phyloP scores from a whole-genome alignment of 1,140 invertebrate species.

The Thaumetopoea pityocampa region DNA sequence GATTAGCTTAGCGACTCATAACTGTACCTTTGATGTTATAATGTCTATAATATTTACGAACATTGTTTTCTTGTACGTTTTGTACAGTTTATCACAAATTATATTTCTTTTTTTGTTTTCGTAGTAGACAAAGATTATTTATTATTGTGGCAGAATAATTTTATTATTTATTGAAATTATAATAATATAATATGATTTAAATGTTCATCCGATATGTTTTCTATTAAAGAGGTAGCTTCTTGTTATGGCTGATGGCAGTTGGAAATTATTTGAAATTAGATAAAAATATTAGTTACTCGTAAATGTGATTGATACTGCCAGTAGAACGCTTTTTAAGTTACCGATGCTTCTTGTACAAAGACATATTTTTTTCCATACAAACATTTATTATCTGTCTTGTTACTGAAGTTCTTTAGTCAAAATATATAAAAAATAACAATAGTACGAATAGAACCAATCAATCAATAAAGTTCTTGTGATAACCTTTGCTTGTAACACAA shows the following conservation, averaged over 20 bases:
- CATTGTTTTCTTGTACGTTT: constrained; percentile 51
- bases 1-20: constrained; percentile 50
- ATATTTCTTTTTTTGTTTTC: constrained; percentile 57
- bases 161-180: constrained; percentile 60
- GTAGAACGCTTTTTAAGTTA: constrained; percentile 56
- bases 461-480: constrained; percentile 56
- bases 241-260: constrained; percentile 48
- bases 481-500: constrained; percentile 75
- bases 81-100: constrained; percentile 61
- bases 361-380: constrained; percentile 47
- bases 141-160: constrained; percentile 58
- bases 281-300: constrained; percentile 43
- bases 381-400: constrained; percentile 34
- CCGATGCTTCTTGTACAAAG: constrained; percentile 62
- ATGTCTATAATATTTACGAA: constrained; percentile 41
- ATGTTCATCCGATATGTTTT: constrained; percentile 53
- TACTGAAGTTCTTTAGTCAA: constrained; percentile 16
- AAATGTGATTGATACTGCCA: constrained; percentile 49
- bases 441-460: constrained; percentile 27
- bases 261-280: constrained; percentile 34
- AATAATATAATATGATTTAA: constrained; percentile 37
- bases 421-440: no score
- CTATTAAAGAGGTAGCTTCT: constrained; percentile 42
- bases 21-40: constrained; percentile 65
- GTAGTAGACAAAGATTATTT: constrained; percentile 62